Evolutionary conservation across 2,888 invertebrate genomes (phyloP).

Genomic region (Julus scandinavius): DNA sequence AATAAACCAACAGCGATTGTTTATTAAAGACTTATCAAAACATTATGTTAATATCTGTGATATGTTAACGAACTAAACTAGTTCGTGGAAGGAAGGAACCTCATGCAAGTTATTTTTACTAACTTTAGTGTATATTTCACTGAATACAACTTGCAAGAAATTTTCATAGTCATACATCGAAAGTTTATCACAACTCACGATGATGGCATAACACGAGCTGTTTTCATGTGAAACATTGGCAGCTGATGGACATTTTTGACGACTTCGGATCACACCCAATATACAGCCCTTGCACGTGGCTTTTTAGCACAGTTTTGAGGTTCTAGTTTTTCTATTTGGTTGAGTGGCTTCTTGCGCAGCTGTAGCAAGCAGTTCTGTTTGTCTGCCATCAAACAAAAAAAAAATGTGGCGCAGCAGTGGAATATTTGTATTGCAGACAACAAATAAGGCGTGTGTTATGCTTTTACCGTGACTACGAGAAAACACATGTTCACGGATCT

Average conservation of each 20-base stretch:
- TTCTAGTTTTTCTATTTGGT: constrained; percentile 4
- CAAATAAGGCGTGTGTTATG: not conserved
- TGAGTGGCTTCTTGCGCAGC: not conserved
- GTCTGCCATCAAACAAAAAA: not conserved
- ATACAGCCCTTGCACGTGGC: not conserved
- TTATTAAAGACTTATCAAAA: too few species aligned
- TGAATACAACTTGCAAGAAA: too few species aligned
- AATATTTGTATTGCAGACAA: not conserved
- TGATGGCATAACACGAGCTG: not conserved
- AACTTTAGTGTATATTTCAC: too few species aligned
- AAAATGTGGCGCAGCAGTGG: not conserved
- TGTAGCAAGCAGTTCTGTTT: not conserved
- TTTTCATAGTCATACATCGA: too few species aligned
- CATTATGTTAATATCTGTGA: too few species aligned
- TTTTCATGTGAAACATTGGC: not conserved
- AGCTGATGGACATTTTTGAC: constrained; percentile 17
- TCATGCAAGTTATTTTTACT: too few species aligned
- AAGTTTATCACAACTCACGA: too few species aligned
- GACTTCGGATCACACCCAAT: not conserved
- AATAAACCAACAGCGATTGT: too few species aligned
- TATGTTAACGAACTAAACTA: too few species aligned
- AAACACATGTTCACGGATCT: not conserved
- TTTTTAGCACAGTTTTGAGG: not conserved
- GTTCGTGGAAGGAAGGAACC: too few species aligned
- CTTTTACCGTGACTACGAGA: not conserved